A percentile compares a stretch with the other conserved stretches of the same genome.
Conservation (phyloP, 2,888 invertebrate genomes). For the Vandiemenella viatica region DNA sequence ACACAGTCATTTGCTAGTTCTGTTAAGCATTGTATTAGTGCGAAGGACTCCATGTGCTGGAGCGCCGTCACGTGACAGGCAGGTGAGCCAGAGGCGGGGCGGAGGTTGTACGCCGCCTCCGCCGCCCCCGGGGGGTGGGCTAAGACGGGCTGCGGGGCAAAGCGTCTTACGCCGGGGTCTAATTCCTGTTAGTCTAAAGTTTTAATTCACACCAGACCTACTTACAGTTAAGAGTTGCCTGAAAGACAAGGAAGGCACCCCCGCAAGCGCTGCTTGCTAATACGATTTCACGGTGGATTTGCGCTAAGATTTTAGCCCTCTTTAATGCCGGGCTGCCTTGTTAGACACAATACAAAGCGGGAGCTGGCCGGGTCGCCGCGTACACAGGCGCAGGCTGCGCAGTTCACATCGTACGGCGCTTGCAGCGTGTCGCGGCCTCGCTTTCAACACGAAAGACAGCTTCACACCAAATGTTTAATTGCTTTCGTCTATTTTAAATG, state of each 20-base stretch:
- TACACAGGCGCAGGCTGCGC: background rate
- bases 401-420: background rate
- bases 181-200: slow-evolving; percentile 45
- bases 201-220: slow-evolving; percentile 38
- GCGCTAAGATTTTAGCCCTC: slow-evolving; percentile 39
- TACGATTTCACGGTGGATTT: slow-evolving; percentile 53
- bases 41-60: no score
- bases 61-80: no score
- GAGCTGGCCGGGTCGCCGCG: slow-evolving; percentile 1
- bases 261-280: slow-evolving; percentile 33
- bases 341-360: slow-evolving; percentile 7
- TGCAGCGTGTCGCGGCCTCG: background rate
- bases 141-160: slow-evolving; percentile 2
- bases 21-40: no score
- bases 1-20: no score
- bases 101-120: no score
- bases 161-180: slow-evolving; percentile 21
- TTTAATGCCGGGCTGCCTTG: slow-evolving; percentile 8
- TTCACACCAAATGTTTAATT: no score
- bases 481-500: no score
- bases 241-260: slow-evolving; percentile 19
- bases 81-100: no score
- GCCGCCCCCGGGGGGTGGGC: slow-evolving; percentile 1
- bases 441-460: no score
- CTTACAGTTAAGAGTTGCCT: slow-evolving; percentile 31